Evolutionary conservation across 1,140 invertebrate species (phyloP), one percentile per base, ranked within the genome.

Genomic region (Diachasma alloeum): DNA sequence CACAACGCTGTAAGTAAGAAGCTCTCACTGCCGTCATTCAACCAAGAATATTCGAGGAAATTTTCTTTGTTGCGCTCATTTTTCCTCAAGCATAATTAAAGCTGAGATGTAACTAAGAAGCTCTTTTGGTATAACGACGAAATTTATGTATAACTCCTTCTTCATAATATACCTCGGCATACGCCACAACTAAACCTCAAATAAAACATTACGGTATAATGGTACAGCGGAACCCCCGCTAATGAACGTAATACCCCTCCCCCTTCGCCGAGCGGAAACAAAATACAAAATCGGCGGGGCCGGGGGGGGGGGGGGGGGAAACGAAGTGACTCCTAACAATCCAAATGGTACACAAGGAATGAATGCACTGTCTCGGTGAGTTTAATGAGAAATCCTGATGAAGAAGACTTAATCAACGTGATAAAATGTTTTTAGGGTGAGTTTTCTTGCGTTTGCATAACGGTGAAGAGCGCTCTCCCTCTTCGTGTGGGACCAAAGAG

Each of bases 371-470:
- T 56, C 53, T 31, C 31, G 63, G 56, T 31, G 36, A 69, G 10
- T 67, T 76, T 76, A 71, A 71, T 69, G 74, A 76, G 70, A 72
- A 56, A 72, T 42, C 46, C 24, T 74, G 69, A 78, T 78, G 66
- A 74, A 74, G 76, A 69, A 74, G 56, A 78, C 24, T 78, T 74
- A 74, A 78, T 70, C 63, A 78, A 69, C 72, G 36, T 71, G 67
- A 74, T 78, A 78, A 74, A 74, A 71, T 72, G 63, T 70, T 70
- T 59, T 22, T 53, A 53, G 48, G 31, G 59, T 26, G 24, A 53
- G 48, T 17, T 53, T 53, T 53, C 24, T 66, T 31, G 10, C 26
- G 22, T 66, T 66, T 66, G 31, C 10, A 31, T 66, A 36, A 66
- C 22, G 48, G 10, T 19, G 17, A 17, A 17, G 48, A 53, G 48